These are phyloP conservation scores for Rhorus exstirpatorius DNA, from an alignment of 2,888 invertebrate genomes.

Conservation along the genomic window DNA sequence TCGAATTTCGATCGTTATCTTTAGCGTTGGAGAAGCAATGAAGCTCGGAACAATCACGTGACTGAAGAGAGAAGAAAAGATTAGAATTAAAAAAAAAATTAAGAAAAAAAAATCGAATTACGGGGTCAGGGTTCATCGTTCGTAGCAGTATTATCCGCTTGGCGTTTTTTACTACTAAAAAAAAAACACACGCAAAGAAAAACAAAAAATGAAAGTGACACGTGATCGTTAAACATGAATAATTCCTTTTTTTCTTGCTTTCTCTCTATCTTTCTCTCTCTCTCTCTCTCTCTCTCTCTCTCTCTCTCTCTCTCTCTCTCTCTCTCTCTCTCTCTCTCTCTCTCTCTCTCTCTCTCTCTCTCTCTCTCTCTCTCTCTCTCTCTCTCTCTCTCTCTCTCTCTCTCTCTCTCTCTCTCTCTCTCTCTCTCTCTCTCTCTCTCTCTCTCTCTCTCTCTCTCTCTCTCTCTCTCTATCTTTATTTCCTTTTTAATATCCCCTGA, in stretches of 20 bases:
- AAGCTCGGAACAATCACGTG: constrained; percentile 36
- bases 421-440: too few relatives aligned
- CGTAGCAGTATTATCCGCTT: constrained; percentile 77
- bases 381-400: too few relatives aligned
- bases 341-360: too few relatives aligned
- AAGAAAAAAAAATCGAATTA: constrained; percentile 58
- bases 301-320: background rate
- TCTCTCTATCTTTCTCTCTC: too few relatives aligned
- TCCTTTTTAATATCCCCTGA: constrained; percentile 25
- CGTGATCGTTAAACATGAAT: constrained; percentile 38
- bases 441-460: too few relatives aligned
- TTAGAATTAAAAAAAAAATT: constrained; percentile 12
- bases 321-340: constrained; percentile 8
- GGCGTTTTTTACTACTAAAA: constrained; percentile 58
- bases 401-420: too few relatives aligned
- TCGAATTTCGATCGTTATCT: too few relatives aligned
- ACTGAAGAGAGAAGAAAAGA: constrained; percentile 15
- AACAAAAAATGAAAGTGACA: constrained; percentile 42
- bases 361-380: too few relatives aligned
- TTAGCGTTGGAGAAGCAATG: too few relatives aligned
- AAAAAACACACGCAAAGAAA: constrained; percentile 20
- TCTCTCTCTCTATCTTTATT: too few relatives aligned
- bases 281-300: background rate
- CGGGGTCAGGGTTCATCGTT: constrained; percentile 67
- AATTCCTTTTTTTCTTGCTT: constrained; percentile 9